Conservation (phyloP, 2,888 invertebrate species). For the Andrena bucephala region DNA sequence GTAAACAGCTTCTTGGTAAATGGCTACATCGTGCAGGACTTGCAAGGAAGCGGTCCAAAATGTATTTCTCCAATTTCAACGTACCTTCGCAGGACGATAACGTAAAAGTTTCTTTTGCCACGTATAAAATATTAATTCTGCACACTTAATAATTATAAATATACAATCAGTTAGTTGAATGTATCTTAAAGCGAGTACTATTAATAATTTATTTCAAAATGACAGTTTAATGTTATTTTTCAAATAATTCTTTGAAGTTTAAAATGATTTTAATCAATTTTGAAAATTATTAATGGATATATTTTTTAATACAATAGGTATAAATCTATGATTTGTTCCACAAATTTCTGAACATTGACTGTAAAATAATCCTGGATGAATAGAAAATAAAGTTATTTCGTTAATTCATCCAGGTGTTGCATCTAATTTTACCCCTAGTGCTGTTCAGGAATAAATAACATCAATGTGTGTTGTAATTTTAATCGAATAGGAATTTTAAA, state of each 20-base stretch:
- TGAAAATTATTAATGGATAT: neutral
- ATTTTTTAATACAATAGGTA: conserved; percentile 90
- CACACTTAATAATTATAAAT: no score
- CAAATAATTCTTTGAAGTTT: neutral
- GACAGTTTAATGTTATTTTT: neutral
- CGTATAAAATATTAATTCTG: no score
- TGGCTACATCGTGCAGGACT: no score
- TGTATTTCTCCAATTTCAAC: no score
- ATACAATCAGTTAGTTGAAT: neutral
- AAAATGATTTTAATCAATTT: neutral
- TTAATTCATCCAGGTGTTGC: conserved; percentile 89
- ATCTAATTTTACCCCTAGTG: conserved; percentile 89
- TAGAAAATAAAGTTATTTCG: conserved; percentile 86
- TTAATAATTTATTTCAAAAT: neutral
- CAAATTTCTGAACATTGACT: conserved; percentile 94
- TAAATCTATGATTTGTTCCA: conserved; percentile 92
- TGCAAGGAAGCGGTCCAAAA: no score
- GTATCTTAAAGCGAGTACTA: neutral
- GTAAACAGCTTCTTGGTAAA: no score
- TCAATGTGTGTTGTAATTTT: conserved; percentile 87
- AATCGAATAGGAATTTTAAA: conserved; percentile 47
- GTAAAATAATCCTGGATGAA: conserved; percentile 89
- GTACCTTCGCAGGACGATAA: no score
- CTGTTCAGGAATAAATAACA: conserved; percentile 89
- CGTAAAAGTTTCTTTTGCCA: no score